A percentile compares a stretch with the other conserved stretches of the same genome.
These are phyloP conservation scores for Amblyteles armatorius DNA, from an alignment of 2,888 invertebrate species.

Conservation along the genomic window DNA sequence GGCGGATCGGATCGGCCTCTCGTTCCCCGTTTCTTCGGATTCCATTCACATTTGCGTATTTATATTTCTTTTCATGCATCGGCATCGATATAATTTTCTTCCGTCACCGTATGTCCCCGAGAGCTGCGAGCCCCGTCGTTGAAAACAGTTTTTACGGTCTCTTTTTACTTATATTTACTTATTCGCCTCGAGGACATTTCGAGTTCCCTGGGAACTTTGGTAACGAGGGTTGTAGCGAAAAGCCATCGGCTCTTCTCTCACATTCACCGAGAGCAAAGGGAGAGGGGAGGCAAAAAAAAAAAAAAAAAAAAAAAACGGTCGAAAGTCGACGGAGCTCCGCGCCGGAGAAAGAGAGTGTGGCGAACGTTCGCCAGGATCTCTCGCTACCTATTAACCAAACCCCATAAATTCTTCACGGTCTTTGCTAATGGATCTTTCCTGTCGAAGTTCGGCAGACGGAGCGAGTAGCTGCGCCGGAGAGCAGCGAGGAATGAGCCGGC, in stretches of 20 bases:
- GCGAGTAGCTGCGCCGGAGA: constrained; percentile 22
- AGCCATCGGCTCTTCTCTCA: constrained; percentile 39
- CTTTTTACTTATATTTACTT: constrained; percentile 58
- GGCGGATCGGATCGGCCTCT: background rate
- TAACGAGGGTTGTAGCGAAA: constrained; percentile 49
- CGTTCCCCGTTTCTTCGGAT: background rate
- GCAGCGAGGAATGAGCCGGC: constrained; percentile 55
- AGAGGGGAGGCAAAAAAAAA: constrained; percentile 16
- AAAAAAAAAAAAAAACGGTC: constrained; percentile 44
- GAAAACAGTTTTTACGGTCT: constrained; percentile 65
- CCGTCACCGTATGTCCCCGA: constrained; percentile 18
- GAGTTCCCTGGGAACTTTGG: constrained; percentile 35
- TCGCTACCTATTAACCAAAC: constrained; percentile 37
- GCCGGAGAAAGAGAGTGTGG: background rate
- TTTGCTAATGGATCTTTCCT: constrained; percentile 78
- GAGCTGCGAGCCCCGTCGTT: constrained; percentile 34
- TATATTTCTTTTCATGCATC: background rate
- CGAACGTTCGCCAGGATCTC: constrained; percentile 24
- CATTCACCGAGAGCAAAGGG: constrained; percentile 48
- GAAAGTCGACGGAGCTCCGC: constrained; percentile 14
- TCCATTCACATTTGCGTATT: background rate
- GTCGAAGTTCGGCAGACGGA: constrained; percentile 70
- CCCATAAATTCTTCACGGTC: constrained; percentile 68
- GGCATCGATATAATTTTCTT: constrained; percentile 5
- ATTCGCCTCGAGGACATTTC: constrained; percentile 63